Base-by-base conservation (phyloP, 2,888 invertebrate genomes). In the Nomada ferruginata region DNA sequence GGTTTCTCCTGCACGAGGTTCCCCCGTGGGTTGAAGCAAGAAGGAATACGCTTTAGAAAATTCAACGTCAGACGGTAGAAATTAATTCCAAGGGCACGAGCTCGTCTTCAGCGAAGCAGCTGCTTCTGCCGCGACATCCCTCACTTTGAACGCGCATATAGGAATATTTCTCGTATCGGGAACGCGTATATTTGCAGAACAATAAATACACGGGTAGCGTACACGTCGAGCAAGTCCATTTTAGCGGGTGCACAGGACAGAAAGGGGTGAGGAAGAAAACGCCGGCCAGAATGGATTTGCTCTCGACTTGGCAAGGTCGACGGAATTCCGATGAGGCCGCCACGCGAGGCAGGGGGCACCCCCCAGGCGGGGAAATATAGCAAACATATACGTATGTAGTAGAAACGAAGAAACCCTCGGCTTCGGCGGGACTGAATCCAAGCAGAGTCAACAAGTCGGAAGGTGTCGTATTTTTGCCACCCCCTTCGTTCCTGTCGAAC, bases 251-350 rank as follows among this genome's bases (percentile, higher is more conserved):
- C 20, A 9, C 23, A 57, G 64, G 80, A 69, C 61, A 61, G 77
- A 61, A 73, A 73, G 61, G 26, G 29, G 72, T 52, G 64, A 63
- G 42, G 36, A 74, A 18, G 63, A 64, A 44, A 76, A 63, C 63
- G 63, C 44, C 84, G 82, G 84, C 82, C 84, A 85, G 90, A 89
- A 90, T 90, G 89, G 91, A 90, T 90, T 91, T 89, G 91, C 90
- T 90, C 90, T 89, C 87, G 86, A 80, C 71, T 84, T 85, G 82
- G 85, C 87, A 86, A 90, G 90, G 90, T 88, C 90, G 87, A 85
- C 87, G 88, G 91, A 92, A 92, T 92, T 91, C 90, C 89, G 91
- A 92, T 91, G 90, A 92, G 91, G 87, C 87, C 83, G 75, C 85
- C 82, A 73, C 84, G 76, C 74, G 68, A 59, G 57, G 61, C 57